These are phyloP conservation scores for Trachelus troglodyta DNA, from an alignment of 2,888 invertebrate species.

Conservation along the genomic window DNA sequence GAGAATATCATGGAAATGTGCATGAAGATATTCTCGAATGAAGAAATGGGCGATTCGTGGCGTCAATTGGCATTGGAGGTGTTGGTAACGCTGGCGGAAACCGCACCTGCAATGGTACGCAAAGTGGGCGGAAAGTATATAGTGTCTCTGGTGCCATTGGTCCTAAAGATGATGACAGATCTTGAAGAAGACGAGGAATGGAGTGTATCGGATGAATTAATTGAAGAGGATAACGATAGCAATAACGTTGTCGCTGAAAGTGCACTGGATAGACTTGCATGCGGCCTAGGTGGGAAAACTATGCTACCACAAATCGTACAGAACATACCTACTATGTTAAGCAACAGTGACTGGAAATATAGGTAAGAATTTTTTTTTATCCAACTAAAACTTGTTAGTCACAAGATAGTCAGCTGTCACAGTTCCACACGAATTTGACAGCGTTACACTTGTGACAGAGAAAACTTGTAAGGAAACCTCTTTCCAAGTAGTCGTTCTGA, in stretches of 20 bases:
- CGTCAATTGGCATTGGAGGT: conserved; percentile 92
- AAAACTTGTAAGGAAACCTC: conserved; percentile 35
- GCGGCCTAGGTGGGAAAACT: conserved; percentile 93
- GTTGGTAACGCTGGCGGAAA: conserved; percentile 88
- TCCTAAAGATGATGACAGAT: conserved; percentile 95
- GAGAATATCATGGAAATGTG: conserved; percentile 88
- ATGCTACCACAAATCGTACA: conserved; percentile 90
- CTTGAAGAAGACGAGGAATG: conserved; percentile 92
- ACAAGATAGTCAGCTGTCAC: conserved; percentile 1
- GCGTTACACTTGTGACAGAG: conserved; percentile 59
- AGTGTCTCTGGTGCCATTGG: conserved; percentile 81
- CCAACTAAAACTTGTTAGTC: not conserved
- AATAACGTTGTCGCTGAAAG: conserved; percentile 97
- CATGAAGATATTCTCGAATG: conserved; percentile 76
- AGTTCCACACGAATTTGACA: conserved; percentile 29
- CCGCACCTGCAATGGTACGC: conserved; percentile 95
- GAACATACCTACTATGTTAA: conserved; percentile 88
- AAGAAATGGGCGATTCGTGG: conserved; percentile 81
- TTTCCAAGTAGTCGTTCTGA: conserved; percentile 45
- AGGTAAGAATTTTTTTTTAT: conserved; percentile 63
- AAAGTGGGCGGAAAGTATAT: conserved; percentile 91
- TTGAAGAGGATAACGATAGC: conserved; percentile 94
- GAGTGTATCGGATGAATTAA: conserved; percentile 86
- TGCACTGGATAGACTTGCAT: conserved; percentile 96
- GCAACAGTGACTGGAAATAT: conserved; percentile 84